These are phyloP conservation scores for Drosophila bipectinata DNA, from an alignment of 1,140 invertebrate species.

Conservation along the genomic window DNA sequence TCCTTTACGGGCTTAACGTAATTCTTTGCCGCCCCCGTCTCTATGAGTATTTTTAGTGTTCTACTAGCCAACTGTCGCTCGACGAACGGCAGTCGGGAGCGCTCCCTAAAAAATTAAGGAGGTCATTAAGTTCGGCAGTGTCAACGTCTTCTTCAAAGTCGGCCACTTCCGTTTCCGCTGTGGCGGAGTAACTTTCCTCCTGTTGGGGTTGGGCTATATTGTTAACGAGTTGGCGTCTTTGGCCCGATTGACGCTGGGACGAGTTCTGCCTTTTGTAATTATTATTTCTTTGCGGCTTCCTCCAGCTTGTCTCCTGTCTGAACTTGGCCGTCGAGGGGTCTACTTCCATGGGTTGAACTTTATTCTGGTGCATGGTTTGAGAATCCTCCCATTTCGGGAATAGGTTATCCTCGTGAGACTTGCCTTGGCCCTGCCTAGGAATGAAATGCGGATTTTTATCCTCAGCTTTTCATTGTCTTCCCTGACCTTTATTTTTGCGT, in stretches of 20 bases:
- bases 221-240: conserved; percentile 1
- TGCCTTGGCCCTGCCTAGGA: too few relatives aligned
- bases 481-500: too few relatives aligned
- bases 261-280: too few relatives aligned
- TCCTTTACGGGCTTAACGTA: conserved; percentile 26
- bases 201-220: background rate
- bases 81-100: conserved; percentile 30
- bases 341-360: background rate
- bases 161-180: background rate
- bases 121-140: background rate
- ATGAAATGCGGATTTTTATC: background rate
- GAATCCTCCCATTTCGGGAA: too few relatives aligned
- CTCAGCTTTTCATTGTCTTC: background rate
- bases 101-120: conserved; percentile 28
- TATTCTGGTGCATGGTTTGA: too few relatives aligned
- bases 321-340: too few relatives aligned
- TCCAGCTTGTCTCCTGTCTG: too few relatives aligned
- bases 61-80: conserved; percentile 28
- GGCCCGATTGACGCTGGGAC: background rate
- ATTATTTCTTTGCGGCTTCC: too few relatives aligned
- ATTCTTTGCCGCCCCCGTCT: conserved; percentile 33
- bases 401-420: background rate
- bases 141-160: background rate
- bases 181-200: background rate
- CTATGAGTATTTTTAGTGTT: conserved; percentile 28